A percentile compares a stretch with the other conserved stretches of the same genome.
Conservation (phyloP, 2,113 vertebrate genomes). For the Ctenodactylus gundi region DNA sequence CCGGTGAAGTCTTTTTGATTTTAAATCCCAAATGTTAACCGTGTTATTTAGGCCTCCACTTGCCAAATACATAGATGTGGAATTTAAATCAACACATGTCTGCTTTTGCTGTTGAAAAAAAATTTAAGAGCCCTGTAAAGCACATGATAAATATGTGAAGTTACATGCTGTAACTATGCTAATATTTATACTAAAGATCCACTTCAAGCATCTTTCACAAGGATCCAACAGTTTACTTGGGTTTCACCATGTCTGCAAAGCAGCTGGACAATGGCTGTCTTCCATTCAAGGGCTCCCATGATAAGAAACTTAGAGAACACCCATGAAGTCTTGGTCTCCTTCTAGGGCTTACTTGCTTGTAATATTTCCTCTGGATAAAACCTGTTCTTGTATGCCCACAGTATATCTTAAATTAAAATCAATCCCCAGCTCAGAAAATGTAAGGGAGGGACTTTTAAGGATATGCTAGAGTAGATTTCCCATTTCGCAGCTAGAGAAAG, state of each 20-base stretch:
- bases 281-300: not conserved
- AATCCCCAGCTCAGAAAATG: not conserved
- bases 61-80: constrained; percentile 89
- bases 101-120: constrained; percentile 91
- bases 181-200: not conserved
- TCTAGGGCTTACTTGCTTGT: not conserved
- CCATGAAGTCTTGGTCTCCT: not conserved
- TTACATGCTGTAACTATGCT: not conserved
- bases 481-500: not conserved
- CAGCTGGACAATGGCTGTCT: no score
- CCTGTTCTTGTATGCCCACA: not conserved
- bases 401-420: not conserved
- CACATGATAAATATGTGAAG: not conserved
- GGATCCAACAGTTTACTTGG: not conserved
- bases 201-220: not conserved
- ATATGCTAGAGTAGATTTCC: not conserved
- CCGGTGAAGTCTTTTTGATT: constrained; percentile 91
- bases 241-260: no score
- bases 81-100: constrained; percentile 92
- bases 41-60: constrained; percentile 94
- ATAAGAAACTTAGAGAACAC: not conserved
- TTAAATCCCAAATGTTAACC: constrained; percentile 98
- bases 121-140: not conserved
- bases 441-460: not conserved
- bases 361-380: not conserved